Conservation (phyloP, 2,113 vertebrate species). For the Dipodomys stephensi region DNA sequence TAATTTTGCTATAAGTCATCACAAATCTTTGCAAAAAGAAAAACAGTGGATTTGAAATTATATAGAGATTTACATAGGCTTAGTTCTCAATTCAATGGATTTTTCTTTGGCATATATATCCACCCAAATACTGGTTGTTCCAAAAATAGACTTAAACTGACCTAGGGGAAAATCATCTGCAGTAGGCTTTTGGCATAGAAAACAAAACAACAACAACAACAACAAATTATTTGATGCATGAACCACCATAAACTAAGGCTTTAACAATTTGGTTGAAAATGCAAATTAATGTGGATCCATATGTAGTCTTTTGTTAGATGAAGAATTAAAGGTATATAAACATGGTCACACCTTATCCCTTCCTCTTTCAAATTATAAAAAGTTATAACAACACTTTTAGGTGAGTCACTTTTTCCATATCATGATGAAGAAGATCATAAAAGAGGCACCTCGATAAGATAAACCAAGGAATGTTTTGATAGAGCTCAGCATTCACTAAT, state of each 20-base stretch:
- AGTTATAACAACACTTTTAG: background rate
- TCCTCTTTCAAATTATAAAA: background rate
- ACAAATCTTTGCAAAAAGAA: background rate
- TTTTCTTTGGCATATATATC: background rate
- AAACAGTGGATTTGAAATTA: background rate
- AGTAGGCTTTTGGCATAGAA: background rate
- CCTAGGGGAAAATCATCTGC: background rate
- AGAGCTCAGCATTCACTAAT: too few species aligned
- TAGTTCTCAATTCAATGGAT: background rate
- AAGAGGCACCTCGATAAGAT: too few species aligned
- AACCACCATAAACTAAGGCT: background rate
- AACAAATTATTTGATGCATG: background rate
- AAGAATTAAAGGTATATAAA: background rate
- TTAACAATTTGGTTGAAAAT: conserved; percentile 5
- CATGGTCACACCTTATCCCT: background rate
- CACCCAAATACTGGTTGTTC: too few species aligned
- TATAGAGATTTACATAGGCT: background rate
- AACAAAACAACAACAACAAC: background rate
- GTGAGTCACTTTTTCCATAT: too few species aligned
- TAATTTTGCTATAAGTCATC: background rate
- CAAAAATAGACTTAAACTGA: too few species aligned
- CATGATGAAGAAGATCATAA: too few species aligned
- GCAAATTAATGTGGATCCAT: background rate
- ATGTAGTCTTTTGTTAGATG: background rate
- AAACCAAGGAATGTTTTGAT: too few species aligned